These are phyloP conservation scores for Mythimna pallens DNA, from an alignment of 2,888 invertebrate species.

Conservation along the genomic window DNA sequence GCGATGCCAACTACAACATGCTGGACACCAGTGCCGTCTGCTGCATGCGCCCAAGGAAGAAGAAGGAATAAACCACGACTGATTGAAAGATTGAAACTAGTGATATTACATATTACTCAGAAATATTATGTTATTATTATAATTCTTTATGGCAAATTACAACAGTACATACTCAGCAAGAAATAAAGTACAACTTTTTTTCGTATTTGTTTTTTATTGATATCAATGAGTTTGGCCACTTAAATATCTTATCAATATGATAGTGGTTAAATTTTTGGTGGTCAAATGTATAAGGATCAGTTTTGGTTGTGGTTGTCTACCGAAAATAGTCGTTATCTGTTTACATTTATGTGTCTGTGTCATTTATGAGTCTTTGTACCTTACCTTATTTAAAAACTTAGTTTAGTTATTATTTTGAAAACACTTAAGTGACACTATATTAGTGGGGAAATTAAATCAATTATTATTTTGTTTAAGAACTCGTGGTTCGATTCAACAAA, in stretches of 20 bases:
- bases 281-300: neutral
- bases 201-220: neutral
- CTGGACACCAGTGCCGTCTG: conserved; percentile 85
- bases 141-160: conserved; percentile 14
- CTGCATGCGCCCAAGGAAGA: conserved; percentile 88
- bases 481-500: neutral
- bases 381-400: too few relatives aligned
- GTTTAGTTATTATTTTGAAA: too few relatives aligned
- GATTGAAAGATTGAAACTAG: conserved; percentile 1
- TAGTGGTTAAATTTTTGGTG: conserved; percentile 4
- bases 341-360: too few relatives aligned
- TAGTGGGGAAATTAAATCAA: neutral
- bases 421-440: neutral
- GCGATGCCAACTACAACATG: conserved; percentile 93
- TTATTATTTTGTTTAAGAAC: neutral
- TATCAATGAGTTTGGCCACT: neutral
- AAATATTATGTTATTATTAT: conserved; percentile 17
- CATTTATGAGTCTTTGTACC: too few relatives aligned
- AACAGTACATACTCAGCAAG: conserved; percentile 24
- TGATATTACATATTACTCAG: neutral
- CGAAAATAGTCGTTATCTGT: neutral
- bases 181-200: conserved; percentile 55
- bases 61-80: conserved; percentile 73
- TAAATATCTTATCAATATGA: neutral
- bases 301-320: conserved; percentile 12